Conservation (phyloP, 2,797 vertebrate species). For the Rhyacichthys aspro region DNA sequence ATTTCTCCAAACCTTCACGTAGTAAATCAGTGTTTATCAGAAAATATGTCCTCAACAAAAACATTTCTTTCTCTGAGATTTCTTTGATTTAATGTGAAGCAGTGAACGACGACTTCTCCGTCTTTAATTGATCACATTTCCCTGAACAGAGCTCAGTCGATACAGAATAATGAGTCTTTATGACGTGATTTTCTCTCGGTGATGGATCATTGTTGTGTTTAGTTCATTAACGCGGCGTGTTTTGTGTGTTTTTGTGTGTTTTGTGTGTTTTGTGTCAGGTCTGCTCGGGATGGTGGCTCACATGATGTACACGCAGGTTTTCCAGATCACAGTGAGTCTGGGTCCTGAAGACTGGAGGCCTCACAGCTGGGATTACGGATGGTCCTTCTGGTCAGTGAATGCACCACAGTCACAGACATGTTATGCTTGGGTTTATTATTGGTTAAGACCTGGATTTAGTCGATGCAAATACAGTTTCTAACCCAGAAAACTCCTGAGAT, state of each 20-base stretch:
- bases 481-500: too few relatives aligned
- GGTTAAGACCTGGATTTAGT: too few relatives aligned
- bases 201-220: slow-evolving; percentile 34
- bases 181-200: slow-evolving; percentile 16
- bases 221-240: slow-evolving; percentile 13
- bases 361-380: slow-evolving; percentile 92
- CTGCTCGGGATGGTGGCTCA: slow-evolving; percentile 94
- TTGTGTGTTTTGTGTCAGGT: slow-evolving; percentile 72
- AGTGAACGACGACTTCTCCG: slow-evolving; percentile 21
- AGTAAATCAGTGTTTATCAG: too few relatives aligned
- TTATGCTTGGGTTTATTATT: too few relatives aligned
- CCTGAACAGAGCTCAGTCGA: slow-evolving; percentile 28
- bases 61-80: too few relatives aligned
- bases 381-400: slow-evolving; percentile 89
- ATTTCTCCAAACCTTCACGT: too few relatives aligned
- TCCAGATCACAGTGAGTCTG: slow-evolving; percentile 91
- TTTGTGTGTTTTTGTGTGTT: slow-evolving; percentile 12
- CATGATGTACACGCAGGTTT: slow-evolving; percentile 95
- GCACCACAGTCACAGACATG: slow-evolving; percentile 1
- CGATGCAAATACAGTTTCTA: too few relatives aligned
- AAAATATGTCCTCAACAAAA: too few relatives aligned
- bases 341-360: slow-evolving; percentile 93
- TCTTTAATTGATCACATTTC: slow-evolving; percentile 32
- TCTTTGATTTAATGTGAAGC: too few relatives aligned
- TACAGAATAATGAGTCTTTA: slow-evolving; percentile 42